These are phyloP conservation scores for Monodelphis domestica DNA, from an alignment of 2,797 vertebrate genomes.

Conservation along the genomic window DNA sequence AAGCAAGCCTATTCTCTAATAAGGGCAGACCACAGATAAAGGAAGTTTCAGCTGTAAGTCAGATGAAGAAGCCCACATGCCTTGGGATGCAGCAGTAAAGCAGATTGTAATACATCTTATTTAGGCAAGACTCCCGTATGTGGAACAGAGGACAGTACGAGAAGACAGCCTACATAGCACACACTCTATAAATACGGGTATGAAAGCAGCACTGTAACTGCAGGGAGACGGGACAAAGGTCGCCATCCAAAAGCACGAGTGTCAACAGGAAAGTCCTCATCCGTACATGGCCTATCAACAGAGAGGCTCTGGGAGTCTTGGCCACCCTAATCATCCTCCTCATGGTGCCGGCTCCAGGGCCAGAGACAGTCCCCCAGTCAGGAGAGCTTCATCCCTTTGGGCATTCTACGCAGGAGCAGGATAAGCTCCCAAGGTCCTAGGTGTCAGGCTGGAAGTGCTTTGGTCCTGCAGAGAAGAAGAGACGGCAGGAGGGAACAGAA, in stretches of 20 bases:
- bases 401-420: background rate
- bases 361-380: background rate
- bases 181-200: background rate
- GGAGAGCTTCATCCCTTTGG: background rate
- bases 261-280: background rate
- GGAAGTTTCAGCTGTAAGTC: background rate
- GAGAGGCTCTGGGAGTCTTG: background rate
- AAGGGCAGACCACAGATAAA: background rate
- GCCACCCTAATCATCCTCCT: background rate
- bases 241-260: background rate
- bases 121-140: background rate
- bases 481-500: background rate
- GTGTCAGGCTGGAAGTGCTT: background rate
- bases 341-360: no score
- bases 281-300: background rate
- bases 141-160: background rate
- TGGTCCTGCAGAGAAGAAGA: background rate
- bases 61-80: background rate
- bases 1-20: no score
- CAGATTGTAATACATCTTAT: slow-evolving; percentile 4
- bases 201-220: background rate
- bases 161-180: background rate
- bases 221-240: background rate
- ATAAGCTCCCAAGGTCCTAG: background rate
- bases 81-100: background rate